Evolutionary conservation across 2,113 vertebrate genomes (phyloP).

Genomic region (Laticauda colubrina): DNA sequence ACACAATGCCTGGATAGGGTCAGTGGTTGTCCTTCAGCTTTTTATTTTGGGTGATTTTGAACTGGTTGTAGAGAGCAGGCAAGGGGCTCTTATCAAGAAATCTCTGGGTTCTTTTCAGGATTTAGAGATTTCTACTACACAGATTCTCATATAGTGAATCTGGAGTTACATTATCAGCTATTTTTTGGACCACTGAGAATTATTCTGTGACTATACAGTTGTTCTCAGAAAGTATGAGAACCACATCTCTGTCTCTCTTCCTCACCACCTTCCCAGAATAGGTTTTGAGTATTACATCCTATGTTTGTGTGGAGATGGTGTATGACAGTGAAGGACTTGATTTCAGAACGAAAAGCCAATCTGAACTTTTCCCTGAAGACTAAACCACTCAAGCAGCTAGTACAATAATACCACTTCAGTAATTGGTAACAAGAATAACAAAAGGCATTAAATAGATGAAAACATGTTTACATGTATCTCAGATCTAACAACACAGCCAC

Average conservation of each 20-base stretch:
- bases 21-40: background rate
- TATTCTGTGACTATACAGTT: background rate
- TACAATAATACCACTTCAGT: background rate
- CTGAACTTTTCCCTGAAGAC: too few relatives aligned
- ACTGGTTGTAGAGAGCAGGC: background rate
- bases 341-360: background rate
- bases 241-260: background rate
- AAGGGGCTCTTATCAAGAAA: background rate
- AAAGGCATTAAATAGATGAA: background rate
- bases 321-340: background rate
- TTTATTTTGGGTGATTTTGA: background rate
- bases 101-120: background rate
- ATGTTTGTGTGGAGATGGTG: background rate
- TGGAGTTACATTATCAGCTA: background rate
- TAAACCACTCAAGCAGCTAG: background rate
- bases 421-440: background rate
- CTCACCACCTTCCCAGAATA: background rate
- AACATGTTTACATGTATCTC: background rate
- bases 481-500: background rate
- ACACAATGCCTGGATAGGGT: background rate
- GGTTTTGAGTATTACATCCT: background rate
- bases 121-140: background rate
- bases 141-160: background rate
- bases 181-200: background rate
- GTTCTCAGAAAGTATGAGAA: background rate